These are phyloP conservation scores for Lasioglossum vierecki DNA, from an alignment of 2,888 invertebrate species.

Conservation along the genomic window DNA sequence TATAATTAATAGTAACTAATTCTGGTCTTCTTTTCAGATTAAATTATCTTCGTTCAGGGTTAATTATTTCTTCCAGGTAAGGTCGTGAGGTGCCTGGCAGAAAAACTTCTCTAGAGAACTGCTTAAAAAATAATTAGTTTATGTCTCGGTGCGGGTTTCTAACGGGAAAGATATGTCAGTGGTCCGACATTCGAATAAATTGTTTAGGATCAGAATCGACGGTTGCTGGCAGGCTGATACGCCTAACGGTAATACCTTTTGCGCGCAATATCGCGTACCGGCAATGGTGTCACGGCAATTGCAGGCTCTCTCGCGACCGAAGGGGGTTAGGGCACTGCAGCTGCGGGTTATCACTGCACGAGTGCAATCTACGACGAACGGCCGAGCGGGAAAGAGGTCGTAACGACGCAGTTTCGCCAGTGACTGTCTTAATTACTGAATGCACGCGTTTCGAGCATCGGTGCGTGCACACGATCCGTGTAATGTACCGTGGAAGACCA, in stretches of 20 bases:
- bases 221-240: constrained; percentile 13
- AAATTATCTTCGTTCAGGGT: too few relatives aligned
- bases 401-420: constrained; percentile 63
- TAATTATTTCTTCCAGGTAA: too few relatives aligned
- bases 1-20: too few relatives aligned
- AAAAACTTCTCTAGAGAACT: background rate
- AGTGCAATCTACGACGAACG: constrained; percentile 66
- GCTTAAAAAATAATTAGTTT: background rate
- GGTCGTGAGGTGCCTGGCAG: background rate
- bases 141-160: background rate
- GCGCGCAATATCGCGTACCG: constrained; percentile 53
- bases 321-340: constrained; percentile 74
- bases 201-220: constrained; percentile 17
- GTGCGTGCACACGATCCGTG: background rate
- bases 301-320: constrained; percentile 68
- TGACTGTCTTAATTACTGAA: constrained; percentile 67
- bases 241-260: constrained; percentile 38
- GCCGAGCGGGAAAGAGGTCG: constrained; percentile 45
- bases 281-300: constrained; percentile 69
- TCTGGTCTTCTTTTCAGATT: too few relatives aligned
- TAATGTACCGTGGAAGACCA: background rate
- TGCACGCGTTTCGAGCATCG: constrained; percentile 41
- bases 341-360: constrained; percentile 80
- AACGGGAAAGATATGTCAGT: background rate
- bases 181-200: background rate